Conservation (phyloP, 2,888 invertebrate species). For the Caenorhabditis drosophilae region DNA sequence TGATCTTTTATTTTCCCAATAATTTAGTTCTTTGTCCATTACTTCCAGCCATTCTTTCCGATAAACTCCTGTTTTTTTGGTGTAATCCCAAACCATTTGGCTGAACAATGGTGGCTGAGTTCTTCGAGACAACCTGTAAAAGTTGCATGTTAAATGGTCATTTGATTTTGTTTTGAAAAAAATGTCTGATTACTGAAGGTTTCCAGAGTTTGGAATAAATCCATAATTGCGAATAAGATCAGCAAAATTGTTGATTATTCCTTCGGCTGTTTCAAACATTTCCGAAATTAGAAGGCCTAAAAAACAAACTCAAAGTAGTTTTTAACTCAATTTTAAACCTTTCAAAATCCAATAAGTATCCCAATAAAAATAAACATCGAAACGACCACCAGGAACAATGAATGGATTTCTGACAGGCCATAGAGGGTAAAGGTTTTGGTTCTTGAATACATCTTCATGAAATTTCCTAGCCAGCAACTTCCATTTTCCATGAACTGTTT, state of each 20-base stretch:
- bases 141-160: constrained; percentile 7
- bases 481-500: constrained; percentile 49
- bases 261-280: constrained; percentile 80
- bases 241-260: constrained; percentile 85
- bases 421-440: constrained; percentile 77
- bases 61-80: constrained; percentile 75
- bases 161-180: not conserved
- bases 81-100: constrained; percentile 81
- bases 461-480: constrained; percentile 38
- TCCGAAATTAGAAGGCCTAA: constrained; percentile 80
- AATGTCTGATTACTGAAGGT: constrained; percentile 78
- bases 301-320: no score
- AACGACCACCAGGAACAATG: constrained; percentile 79
- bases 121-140: constrained; percentile 62
- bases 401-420: constrained; percentile 80
- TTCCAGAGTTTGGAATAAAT: constrained; percentile 83
- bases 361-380: constrained; percentile 82
- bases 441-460: constrained; percentile 58
- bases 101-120: constrained; percentile 72
- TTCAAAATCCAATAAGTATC: constrained; percentile 91
- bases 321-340: constrained; percentile 69
- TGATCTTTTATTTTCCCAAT: constrained; percentile 80
- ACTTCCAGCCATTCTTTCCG: constrained; percentile 55
- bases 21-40: constrained; percentile 74
- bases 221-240: constrained; percentile 78